phyloP scores from a whole-genome alignment of 2,888 invertebrate genomes.

The Adela reaumurella region DNA sequence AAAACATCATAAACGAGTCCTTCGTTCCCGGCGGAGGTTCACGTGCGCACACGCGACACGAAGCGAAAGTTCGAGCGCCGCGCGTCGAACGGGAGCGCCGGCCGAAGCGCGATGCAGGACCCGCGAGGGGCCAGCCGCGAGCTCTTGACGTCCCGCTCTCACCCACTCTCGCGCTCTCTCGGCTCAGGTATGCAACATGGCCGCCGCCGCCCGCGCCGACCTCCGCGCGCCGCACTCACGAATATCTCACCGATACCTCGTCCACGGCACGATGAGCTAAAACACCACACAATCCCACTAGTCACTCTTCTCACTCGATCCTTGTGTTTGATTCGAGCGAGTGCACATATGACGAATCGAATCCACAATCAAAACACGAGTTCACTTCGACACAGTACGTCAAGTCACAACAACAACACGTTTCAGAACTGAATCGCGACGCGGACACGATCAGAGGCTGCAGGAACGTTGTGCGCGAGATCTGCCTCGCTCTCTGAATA shows the following conservation, averaged over 20 bases:
- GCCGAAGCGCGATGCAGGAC: constrained; percentile 9
- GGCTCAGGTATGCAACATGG: constrained; percentile 56
- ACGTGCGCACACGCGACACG: background rate
- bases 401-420: background rate
- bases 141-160: constrained; percentile 46
- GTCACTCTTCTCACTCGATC: background rate
- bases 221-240: constrained; percentile 49
- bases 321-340: constrained; percentile 21
- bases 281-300: constrained; percentile 37
- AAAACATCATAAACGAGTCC: constrained; percentile 2
- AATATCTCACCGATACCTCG: constrained; percentile 54
- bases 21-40: background rate
- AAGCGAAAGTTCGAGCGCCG: constrained; percentile 32
- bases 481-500: background rate
- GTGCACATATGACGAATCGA: constrained; percentile 5
- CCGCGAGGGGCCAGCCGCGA: constrained; percentile 1
- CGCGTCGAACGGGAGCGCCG: constrained; percentile 18
- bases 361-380: background rate
- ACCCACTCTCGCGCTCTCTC: constrained; percentile 47
- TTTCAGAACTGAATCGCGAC: background rate
- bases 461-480: background rate
- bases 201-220: constrained; percentile 32
- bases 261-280: constrained; percentile 52
- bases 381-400: constrained; percentile 1
- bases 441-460: background rate